A percentile compares a stretch with the other conserved stretches of the same genome.
Conservation (phyloP, 2,797 vertebrate species). For the Catharus ustulatus region DNA sequence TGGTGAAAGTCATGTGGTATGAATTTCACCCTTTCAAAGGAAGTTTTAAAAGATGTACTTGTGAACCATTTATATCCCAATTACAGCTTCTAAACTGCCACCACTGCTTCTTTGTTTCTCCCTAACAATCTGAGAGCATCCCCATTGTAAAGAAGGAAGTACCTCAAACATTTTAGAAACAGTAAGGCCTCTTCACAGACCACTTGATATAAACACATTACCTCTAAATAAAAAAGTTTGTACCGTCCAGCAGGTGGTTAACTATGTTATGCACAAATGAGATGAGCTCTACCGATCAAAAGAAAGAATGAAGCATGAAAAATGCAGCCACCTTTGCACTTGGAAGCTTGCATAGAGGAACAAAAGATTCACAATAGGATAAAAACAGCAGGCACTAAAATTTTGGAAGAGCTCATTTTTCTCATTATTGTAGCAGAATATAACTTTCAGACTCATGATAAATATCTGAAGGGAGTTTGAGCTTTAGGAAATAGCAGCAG, state of each 20-base stretch:
- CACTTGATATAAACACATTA: background rate
- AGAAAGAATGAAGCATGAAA: background rate
- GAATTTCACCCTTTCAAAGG: background rate
- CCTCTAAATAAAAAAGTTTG: background rate
- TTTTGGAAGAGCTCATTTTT: background rate
- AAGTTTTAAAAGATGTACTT: background rate
- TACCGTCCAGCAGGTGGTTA: background rate
- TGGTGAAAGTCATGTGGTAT: background rate
- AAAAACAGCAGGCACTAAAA: background rate
- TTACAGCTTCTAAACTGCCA: background rate
- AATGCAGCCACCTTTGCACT: background rate
- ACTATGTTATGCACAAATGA: background rate
- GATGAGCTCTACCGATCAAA: background rate
- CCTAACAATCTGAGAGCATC: background rate
- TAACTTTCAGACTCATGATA: background rate
- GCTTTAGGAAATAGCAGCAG: background rate
- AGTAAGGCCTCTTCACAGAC: background rate
- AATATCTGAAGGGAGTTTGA: background rate
- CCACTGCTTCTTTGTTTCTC: background rate
- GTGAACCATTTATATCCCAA: background rate
- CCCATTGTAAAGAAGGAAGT: background rate
- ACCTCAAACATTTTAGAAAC: background rate
- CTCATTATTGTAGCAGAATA: background rate
- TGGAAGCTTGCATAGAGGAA: background rate
- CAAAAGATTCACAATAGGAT: background rate